Percentiles rank a stretch among this genome's conserved stretches.
phyloP scores from a whole-genome alignment of 2,888 invertebrate species.

The Physocephala rufipes region DNA sequence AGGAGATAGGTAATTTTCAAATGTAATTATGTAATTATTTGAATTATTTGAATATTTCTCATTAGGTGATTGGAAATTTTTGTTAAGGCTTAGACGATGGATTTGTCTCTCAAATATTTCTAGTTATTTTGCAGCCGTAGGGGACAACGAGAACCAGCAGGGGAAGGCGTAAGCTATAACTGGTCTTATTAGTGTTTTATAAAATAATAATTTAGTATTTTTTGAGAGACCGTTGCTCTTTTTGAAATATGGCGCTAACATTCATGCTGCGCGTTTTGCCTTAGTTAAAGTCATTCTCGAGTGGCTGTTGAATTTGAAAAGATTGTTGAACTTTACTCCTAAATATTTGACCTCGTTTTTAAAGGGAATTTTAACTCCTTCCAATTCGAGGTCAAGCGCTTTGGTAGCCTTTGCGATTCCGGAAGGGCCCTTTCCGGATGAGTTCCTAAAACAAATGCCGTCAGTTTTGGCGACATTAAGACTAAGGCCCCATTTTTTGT shows the following conservation, averaged over 20 bases:
- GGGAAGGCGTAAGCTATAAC: background rate
- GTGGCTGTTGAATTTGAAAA: background rate
- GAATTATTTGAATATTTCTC: background rate
- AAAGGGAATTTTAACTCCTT: background rate
- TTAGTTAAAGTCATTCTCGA: slow-evolving; percentile 1
- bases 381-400: background rate
- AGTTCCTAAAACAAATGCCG: background rate
- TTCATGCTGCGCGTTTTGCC: background rate
- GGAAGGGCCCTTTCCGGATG: background rate
- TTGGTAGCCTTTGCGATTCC: background rate
- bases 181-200: slow-evolving; percentile 2
- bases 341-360: background rate
- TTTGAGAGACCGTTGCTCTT: background rate
- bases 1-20: no score
- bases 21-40: background rate
- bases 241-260: slow-evolving; percentile 5
- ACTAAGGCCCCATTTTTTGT: background rate
- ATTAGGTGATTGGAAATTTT: background rate
- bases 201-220: slow-evolving; percentile 12
- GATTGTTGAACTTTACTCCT: background rate
- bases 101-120: slow-evolving; percentile 6
- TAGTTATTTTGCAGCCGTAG: background rate
- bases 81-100: background rate
- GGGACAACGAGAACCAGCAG: slow-evolving; percentile 3
- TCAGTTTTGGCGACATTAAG: background rate